Percentiles rank a stretch among this genome's conserved stretches.
Conservation (phyloP, 2,113 vertebrate genomes). For the Athene cunicularia region DNA sequence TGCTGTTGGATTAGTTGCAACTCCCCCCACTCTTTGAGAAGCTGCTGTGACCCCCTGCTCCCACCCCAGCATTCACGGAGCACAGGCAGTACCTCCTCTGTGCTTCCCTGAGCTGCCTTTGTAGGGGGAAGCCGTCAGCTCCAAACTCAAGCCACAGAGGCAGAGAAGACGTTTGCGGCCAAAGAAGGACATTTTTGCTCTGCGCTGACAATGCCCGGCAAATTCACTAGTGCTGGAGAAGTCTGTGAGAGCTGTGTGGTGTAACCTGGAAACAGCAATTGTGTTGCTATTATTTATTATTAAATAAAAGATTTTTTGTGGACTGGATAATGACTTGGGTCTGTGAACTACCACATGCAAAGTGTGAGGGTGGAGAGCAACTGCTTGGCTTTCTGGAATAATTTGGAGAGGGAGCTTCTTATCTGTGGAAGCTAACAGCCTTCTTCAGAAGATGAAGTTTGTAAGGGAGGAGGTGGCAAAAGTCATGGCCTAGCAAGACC, state of each 20-base stretch:
- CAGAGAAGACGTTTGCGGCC: not conserved
- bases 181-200: not conserved
- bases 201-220: not conserved
- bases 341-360: not conserved
- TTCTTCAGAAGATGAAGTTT: not conserved
- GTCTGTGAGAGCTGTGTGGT: not conserved
- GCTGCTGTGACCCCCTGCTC: not conserved
- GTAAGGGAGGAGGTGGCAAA: not conserved
- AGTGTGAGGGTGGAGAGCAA: fast-evolving
- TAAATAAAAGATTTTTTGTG: not conserved
- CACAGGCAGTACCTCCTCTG: not conserved
- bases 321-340: not conserved
- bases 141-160: not conserved
- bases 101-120: not conserved
- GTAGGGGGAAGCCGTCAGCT: not conserved
- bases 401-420: not conserved
- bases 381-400: not conserved
- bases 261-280: not conserved
- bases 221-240: not conserved
- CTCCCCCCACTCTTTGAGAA: fast-evolving
- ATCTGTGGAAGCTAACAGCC: not conserved
- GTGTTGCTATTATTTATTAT: not conserved
- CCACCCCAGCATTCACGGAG: fast-evolving
- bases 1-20: not conserved
- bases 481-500: not conserved